phyloP scores from a whole-genome alignment of 2,888 invertebrate genomes.

The Drosophila kambysellisi region DNA sequence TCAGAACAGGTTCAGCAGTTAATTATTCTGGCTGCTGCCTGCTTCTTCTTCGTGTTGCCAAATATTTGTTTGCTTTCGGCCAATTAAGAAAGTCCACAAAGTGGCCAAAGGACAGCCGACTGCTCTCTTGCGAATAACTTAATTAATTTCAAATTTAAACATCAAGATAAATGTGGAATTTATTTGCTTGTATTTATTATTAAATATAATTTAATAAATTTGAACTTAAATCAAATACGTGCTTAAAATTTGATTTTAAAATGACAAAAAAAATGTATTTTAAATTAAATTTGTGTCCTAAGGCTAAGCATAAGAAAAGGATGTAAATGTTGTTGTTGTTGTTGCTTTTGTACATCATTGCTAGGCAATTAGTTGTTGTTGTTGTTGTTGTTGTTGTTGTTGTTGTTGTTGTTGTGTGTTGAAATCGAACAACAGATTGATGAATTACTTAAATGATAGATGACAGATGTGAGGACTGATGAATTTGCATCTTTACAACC shows the following conservation, averaged over 20 bases:
- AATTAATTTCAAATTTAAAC: conserved; percentile 1
- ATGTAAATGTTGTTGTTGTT: conserved; percentile 11
- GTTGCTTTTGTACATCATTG: conserved; percentile 17
- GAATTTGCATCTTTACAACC: background rate
- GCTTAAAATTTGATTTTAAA: conserved; percentile 49
- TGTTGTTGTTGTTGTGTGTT: background rate
- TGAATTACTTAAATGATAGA: conserved; percentile 6
- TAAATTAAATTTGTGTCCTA: conserved; percentile 25
- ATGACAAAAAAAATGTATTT: conserved; percentile 25
- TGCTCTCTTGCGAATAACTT: background rate
- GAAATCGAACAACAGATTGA: background rate
- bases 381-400: background rate
- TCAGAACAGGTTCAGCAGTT: background rate
- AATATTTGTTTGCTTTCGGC: conserved; percentile 27
- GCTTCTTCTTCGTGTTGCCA: background rate
- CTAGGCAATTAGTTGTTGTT: conserved; percentile 30
- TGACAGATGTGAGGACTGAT: conserved; percentile 3
- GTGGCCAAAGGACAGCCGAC: background rate
- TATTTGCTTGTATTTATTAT: conserved; percentile 17
- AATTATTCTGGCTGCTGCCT: background rate
- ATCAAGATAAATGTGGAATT: conserved; percentile 1
- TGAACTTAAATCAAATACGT: background rate
- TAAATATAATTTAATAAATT: conserved; percentile 32
- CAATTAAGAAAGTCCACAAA: conserved; percentile 39
- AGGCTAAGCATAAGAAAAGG: conserved; percentile 10